Evolutionary conservation across 2,888 invertebrate species (phyloP).

Genomic region (Ptycholaimellus sp.): DNA sequence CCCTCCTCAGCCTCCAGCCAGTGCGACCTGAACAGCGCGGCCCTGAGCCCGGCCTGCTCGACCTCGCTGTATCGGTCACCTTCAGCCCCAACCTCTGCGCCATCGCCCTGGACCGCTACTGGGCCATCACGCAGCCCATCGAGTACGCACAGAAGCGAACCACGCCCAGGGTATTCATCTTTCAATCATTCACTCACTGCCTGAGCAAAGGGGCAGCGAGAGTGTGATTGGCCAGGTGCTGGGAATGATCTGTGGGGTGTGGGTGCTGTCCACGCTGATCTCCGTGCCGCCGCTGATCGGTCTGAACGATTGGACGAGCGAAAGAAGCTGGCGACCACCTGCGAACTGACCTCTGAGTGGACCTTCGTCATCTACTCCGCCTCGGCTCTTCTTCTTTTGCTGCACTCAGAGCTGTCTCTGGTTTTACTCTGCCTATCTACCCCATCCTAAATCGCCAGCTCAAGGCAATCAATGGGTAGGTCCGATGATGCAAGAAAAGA

Average conservation of each 20-base stretch:
- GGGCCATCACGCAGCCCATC: constrained; percentile 25
- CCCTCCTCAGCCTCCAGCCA: too few relatives aligned
- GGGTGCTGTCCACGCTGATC: constrained; percentile 20
- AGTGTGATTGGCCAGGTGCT: too few relatives aligned
- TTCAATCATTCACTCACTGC: background rate
- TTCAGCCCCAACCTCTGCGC: constrained; percentile 46
- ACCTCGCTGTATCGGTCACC: constrained; percentile 81
- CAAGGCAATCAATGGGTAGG: too few relatives aligned
- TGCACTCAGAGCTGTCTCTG: too few relatives aligned
- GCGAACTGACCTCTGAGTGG: constrained; percentile 50
- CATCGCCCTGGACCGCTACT: constrained; percentile 66
- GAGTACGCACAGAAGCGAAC: constrained; percentile 25
- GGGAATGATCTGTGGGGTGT: constrained; percentile 14
- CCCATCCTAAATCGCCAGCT: too few relatives aligned
- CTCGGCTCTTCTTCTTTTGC: constrained; percentile 67
- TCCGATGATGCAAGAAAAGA: too few relatives aligned
- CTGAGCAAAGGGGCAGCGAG: background rate
- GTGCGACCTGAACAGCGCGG: too few relatives aligned
- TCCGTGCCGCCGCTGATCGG: constrained; percentile 25
- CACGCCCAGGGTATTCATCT: constrained; percentile 14
- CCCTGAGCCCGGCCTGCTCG: constrained; percentile 87
- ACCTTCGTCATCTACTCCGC: constrained; percentile 75
- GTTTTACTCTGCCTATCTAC: too few relatives aligned
- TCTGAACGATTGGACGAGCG: constrained; percentile 25
- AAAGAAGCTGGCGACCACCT: constrained; percentile 17